A percentile compares a stretch with the other conserved stretches of the same genome.
These are phyloP conservation scores for Xestia c-nigrum DNA, from an alignment of 2,888 invertebrate genomes.

Conservation along the genomic window DNA sequence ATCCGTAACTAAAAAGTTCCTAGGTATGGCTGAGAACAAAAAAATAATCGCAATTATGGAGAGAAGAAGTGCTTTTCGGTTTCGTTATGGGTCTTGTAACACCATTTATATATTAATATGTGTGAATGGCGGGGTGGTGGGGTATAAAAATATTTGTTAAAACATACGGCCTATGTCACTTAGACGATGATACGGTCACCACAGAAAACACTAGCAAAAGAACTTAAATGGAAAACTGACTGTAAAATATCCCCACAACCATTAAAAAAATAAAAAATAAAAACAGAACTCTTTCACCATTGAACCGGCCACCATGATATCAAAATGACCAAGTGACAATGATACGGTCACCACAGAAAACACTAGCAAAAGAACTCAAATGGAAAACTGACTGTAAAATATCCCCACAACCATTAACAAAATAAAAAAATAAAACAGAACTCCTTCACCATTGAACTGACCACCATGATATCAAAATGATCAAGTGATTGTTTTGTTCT, in stretches of 20 bases:
- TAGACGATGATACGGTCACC: not conserved
- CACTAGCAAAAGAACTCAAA: not conserved
- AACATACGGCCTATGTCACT: not conserved
- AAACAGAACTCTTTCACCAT: constrained; percentile 16
- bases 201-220: not conserved
- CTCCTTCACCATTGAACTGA: constrained; percentile 19
- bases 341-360: not conserved
- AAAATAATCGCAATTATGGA: too few relatives aligned
- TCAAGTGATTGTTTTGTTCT: not conserved
- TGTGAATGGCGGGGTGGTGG: not conserved
- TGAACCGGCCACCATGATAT: constrained; percentile 8
- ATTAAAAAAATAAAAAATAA: constrained; percentile 10
- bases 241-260: not conserved
- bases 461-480: not conserved
- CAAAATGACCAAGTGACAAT: not conserved
- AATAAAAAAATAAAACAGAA: not conserved
- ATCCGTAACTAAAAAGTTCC: too few relatives aligned
- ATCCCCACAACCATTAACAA: constrained; percentile 8
- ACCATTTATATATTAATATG: too few relatives aligned
- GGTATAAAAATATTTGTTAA: not conserved
- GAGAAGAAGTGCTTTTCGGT: too few relatives aligned
- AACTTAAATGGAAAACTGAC: not conserved
- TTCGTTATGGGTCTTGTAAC: too few relatives aligned
- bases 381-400: not conserved
- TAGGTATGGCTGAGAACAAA: too few relatives aligned